Evolutionary conservation across 1,140 invertebrate genomes (phyloP), one percentile per base, ranked within the genome.

Genomic region (Mycetomoellerius zeteki): DNA sequence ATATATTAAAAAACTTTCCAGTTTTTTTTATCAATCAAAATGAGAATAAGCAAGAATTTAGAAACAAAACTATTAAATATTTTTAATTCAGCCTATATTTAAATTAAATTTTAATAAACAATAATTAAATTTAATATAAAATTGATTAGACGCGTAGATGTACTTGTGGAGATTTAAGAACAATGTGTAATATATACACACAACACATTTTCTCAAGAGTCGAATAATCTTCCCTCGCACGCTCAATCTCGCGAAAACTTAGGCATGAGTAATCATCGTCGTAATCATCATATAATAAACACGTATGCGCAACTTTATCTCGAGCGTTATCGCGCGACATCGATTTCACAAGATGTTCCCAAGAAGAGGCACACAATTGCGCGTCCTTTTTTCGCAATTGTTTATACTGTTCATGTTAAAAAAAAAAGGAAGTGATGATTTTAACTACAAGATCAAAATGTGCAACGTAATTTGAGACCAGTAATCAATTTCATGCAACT

Each of bases 261-360:
- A 87, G 77, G 82, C 87, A 71, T 86, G 86, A 84, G 87, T 85
- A 92, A 92, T 90, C 89, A 85, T 71, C 82, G 56, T 56, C 69
- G 90, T 91, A 92, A 94, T 93, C 90, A 93, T 80, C 85, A 80
- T 87, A 77, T 84, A 87, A 89, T 76, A 71, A 85, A 85, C 78
- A 64, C 60, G 16, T 47, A 54, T 58, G 71, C 78, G 73, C 67
- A 78, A 21, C 37, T 72, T 72, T 92, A 92, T 92, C 89, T 81
- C 90, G 90, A 89, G 88, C 81, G 92, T 89, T 94, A 94, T 93
- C 93, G 93, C 89, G 92, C 92, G 93, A 93, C 93, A 93, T 94
- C 93, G 92, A 92, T 94, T 94, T 94, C 93, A 93, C 91, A 94
- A 94, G 89, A n/a, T 86, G 90, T 93, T 94, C 93, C 92, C 94